phyloP scores from a whole-genome alignment of 2,797 vertebrate species.

The Fringilla coelebs region DNA sequence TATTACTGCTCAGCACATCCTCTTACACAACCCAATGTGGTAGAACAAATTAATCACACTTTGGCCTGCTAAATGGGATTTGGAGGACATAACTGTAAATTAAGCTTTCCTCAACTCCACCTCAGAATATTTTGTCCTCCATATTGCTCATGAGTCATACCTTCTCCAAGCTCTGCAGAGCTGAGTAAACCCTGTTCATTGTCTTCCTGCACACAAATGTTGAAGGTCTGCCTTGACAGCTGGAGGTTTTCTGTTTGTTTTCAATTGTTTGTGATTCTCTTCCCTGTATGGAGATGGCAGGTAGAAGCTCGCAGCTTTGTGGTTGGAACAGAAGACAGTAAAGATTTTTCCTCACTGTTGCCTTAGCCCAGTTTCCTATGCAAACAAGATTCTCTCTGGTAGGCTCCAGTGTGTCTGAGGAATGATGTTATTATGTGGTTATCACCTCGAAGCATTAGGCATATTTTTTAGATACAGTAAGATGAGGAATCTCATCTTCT shows the following conservation, averaged over 20 bases:
- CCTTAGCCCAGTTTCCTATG: conserved; percentile 10
- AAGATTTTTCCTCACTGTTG: neutral
- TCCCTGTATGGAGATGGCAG: conserved; percentile 5
- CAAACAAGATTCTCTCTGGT: conserved; percentile 31
- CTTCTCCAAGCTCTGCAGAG: neutral
- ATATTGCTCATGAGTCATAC: neutral
- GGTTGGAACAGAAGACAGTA: neutral
- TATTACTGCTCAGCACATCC: neutral
- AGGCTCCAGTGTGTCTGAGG: conserved; percentile 54
- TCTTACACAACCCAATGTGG: neutral
- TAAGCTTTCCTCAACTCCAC: neutral
- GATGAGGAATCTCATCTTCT: neutral
- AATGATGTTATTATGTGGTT: conserved; percentile 36
- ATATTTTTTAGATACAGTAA: neutral
- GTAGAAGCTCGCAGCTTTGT: conserved; percentile 30
- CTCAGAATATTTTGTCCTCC: neutral
- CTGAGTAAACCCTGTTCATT: neutral
- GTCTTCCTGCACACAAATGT: neutral
- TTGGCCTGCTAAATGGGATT: neutral
- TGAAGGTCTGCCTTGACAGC: neutral
- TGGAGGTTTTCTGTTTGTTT: conserved; percentile 23
- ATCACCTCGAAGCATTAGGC: conserved; percentile 3
- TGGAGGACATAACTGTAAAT: neutral
- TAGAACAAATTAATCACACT: neutral
- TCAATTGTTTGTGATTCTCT: neutral